Conservation (phyloP, 2,797 vertebrate genomes). For the Schizopygopsis malacanthus region DNA sequence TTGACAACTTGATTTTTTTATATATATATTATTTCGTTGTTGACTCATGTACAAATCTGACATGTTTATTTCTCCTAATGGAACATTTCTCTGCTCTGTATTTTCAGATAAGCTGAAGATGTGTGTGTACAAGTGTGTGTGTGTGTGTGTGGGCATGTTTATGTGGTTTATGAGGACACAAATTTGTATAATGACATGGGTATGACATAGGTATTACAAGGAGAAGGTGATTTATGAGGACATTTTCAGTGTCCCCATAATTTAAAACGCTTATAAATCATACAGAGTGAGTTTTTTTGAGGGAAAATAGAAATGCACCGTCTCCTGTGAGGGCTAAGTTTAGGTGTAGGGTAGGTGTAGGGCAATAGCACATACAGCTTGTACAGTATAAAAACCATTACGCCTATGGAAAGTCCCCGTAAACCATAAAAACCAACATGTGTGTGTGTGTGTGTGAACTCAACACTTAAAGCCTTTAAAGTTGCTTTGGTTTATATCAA, state of each 20-base stretch:
- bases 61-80: constrained; percentile 41
- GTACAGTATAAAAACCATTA: too few relatives aligned
- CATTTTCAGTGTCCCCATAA: too few relatives aligned
- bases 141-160: constrained; percentile 20
- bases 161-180: background rate
- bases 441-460: constrained; percentile 22
- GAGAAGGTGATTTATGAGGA: too few relatives aligned
- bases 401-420: too few relatives aligned
- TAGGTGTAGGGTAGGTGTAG: too few relatives aligned
- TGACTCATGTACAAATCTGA: constrained; percentile 36
- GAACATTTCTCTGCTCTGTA: constrained; percentile 26
- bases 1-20: constrained; percentile 26
- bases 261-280: too few relatives aligned
- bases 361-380: too few relatives aligned
- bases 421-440: background rate
- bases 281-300: too few relatives aligned
- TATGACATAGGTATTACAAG: too few relatives aligned
- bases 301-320: too few relatives aligned
- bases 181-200: too few relatives aligned
- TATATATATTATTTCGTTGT: background rate
- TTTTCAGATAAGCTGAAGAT: constrained; percentile 34
- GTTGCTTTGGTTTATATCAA: constrained; percentile 12
- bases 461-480: constrained; percentile 18
- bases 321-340: too few relatives aligned
- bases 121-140: constrained; percentile 1